Conservation (phyloP, 1,140 invertebrate genomes). For the Trichonephila clavipes region DNA sequence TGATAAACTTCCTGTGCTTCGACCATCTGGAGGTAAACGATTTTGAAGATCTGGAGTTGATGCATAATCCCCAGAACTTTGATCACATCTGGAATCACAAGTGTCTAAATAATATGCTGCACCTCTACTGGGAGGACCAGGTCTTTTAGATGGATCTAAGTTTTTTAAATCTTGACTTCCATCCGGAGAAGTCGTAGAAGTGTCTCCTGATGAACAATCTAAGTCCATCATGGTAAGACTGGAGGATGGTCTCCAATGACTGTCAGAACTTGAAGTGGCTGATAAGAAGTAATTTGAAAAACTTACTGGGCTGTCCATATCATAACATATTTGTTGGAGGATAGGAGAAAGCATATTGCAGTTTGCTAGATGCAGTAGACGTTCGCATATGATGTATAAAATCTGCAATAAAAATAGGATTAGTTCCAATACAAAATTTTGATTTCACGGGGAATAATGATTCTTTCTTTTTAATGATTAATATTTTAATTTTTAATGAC, state of each 20-base stretch:
- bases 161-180: conserved; percentile 57
- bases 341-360: conserved; percentile 69
- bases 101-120: conserved; percentile 72
- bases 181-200: conserved; percentile 58
- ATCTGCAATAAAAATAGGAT: conserved; percentile 83
- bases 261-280: conserved; percentile 59
- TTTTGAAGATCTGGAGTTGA: conserved; percentile 70
- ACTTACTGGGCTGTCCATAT: conserved; percentile 65
- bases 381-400: conserved; percentile 88
- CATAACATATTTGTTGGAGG: conserved; percentile 68
- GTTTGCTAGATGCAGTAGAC: conserved; percentile 85
- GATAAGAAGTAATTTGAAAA: conserved; percentile 72
- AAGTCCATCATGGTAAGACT: conserved; percentile 77
- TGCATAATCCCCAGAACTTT: conserved; percentile 66
- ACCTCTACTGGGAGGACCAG: conserved; percentile 71
- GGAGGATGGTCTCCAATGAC: conserved; percentile 80
- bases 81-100: conserved; percentile 72
- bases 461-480: too few species aligned
- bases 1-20: conserved; percentile 81
- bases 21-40: conserved; percentile 80
- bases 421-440: background rate
- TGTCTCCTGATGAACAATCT: conserved; percentile 62
- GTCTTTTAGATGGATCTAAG: conserved; percentile 40
- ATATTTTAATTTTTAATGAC: too few species aligned
- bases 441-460: background rate